A percentile compares a stretch with the other conserved stretches of the same genome.
These are phyloP conservation scores for Drosophila birchii DNA, from an alignment of 2,888 invertebrate species.

Conservation along the genomic window DNA sequence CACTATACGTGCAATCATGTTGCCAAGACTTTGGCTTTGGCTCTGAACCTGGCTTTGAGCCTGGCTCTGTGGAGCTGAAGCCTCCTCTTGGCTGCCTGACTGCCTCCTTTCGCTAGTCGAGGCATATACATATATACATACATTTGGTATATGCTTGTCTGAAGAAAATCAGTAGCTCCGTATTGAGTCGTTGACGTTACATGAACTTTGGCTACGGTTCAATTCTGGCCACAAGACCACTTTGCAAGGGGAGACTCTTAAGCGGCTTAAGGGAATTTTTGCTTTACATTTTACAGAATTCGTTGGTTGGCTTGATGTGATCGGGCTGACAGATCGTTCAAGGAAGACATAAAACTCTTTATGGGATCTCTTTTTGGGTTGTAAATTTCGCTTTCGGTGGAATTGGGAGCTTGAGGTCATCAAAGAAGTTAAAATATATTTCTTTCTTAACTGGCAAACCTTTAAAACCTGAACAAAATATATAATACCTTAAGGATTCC, in stretches of 20 bases:
- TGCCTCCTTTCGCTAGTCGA: constrained; percentile 2
- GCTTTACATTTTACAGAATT: constrained; percentile 41
- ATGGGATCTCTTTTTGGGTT: not conserved
- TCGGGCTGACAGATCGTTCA: constrained; percentile 34
- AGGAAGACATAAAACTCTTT: constrained; percentile 25
- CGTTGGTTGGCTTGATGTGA: constrained; percentile 25
- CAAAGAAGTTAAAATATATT: not conserved
- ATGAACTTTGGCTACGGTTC: constrained; percentile 54
- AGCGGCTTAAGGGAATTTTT: constrained; percentile 60
- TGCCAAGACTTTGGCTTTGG: constrained; percentile 23
- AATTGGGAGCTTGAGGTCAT: not conserved
- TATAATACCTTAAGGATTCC: constrained; percentile 14
- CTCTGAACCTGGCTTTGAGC: constrained; percentile 23
- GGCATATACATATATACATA: not conserved
- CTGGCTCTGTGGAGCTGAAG: constrained; percentile 6
- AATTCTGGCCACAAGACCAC: constrained; percentile 13
- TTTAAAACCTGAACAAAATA: not conserved
- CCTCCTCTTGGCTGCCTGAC: not conserved
- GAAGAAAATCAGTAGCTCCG: constrained; percentile 59
- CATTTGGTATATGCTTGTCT: constrained; percentile 39
- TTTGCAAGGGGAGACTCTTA: constrained; percentile 17
- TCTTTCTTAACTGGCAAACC: not conserved
- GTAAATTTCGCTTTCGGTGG: constrained; percentile 18
- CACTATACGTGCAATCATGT: constrained; percentile 77
- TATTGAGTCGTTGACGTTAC: constrained; percentile 59